These are phyloP conservation scores for Merops nubicus DNA, from an alignment of 2,113 vertebrate genomes.

Conservation along the genomic window DNA sequence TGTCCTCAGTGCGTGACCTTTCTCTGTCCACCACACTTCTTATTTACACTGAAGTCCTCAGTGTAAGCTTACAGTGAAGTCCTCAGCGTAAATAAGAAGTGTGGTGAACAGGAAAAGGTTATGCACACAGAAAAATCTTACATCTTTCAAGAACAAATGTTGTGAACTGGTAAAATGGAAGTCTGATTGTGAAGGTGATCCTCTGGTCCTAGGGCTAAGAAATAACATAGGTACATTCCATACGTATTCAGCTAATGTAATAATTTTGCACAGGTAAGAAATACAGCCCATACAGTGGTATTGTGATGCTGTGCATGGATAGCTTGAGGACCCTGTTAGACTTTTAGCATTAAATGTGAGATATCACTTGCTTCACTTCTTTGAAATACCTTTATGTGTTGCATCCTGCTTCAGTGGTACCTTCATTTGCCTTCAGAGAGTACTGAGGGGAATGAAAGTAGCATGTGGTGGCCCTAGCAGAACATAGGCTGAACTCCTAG, in stretches of 20 bases:
- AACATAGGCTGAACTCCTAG: not conserved
- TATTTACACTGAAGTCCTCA: too few relatives aligned
- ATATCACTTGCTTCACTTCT: not conserved
- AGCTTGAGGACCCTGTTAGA: not conserved
- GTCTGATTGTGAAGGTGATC: not conserved
- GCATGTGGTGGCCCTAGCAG: not conserved
- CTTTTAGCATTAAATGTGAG: not conserved
- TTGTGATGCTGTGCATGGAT: fast-evolving
- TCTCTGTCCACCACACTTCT: too few relatives aligned
- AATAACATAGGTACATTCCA: too few relatives aligned
- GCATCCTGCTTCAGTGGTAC: not conserved
- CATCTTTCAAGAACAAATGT: not conserved
- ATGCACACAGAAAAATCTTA: too few relatives aligned
- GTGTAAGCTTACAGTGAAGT: too few relatives aligned
- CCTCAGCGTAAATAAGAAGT: not conserved
- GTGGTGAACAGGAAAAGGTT: not conserved
- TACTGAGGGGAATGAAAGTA: not conserved
- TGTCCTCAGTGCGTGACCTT: not conserved
- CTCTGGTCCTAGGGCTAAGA: not conserved
- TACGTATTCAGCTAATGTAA: too few relatives aligned
- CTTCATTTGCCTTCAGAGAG: not conserved
- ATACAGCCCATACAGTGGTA: not conserved
- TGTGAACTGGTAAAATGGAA: not conserved
- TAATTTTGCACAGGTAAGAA: too few relatives aligned
- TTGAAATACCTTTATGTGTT: not conserved